Percentiles rank a stretch among this genome's conserved stretches.
phyloP scores from a whole-genome alignment of 1,140 invertebrate genomes.

The Microvelia longipes region DNA sequence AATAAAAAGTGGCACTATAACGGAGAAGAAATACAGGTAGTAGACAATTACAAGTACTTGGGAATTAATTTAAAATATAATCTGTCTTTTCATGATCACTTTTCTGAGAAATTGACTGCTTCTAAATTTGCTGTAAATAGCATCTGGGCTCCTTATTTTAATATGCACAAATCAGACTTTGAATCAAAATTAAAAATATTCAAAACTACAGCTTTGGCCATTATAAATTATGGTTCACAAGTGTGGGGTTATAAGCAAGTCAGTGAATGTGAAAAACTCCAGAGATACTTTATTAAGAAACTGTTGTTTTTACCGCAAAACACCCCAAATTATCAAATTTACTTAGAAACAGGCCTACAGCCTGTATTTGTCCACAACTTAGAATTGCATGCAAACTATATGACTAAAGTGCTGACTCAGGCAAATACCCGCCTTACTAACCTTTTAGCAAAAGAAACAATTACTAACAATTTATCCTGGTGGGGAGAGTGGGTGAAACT shows the following conservation, averaged over 20 bases:
- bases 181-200: not conserved
- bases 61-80: not conserved
- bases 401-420: not conserved
- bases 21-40: not conserved
- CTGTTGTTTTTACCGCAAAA: not conserved
- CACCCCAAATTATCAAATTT: not conserved
- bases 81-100: not conserved
- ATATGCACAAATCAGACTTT: not conserved
- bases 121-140: not conserved
- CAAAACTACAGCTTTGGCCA: not conserved
- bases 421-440: not conserved
- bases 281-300: not conserved
- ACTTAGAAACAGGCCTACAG: not conserved
- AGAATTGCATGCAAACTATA: not conserved
- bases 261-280: not conserved
- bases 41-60: not conserved
- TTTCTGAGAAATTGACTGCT: not conserved
- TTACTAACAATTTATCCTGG: not conserved
- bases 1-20: not conserved
- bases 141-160: not conserved
- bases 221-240: not conserved
- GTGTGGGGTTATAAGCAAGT: not conserved
- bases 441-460: not conserved
- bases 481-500: not conserved
- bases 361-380: not conserved